Conservation (phyloP, 2,888 invertebrate species). For the Zygogramma bicolorata region DNA sequence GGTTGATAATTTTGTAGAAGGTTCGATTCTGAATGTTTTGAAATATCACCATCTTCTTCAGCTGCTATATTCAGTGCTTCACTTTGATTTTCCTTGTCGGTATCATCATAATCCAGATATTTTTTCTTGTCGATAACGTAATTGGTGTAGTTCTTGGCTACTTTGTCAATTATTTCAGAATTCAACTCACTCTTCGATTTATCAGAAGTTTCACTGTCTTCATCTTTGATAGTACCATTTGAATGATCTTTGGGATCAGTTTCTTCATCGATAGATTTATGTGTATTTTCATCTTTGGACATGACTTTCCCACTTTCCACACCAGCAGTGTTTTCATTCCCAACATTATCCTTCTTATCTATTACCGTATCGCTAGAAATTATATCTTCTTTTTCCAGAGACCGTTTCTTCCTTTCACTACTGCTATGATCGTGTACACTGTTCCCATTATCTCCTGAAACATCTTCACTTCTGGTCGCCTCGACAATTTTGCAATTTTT, state of each 20-base stretch:
- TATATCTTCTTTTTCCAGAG: neutral
- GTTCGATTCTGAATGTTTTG: neutral
- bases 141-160: constrained; percentile 34
- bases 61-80: neutral
- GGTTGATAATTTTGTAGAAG: neutral
- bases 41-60: neutral
- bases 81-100: neutral
- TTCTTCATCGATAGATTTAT: neutral
- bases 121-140: constrained; percentile 33
- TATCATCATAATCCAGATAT: neutral
- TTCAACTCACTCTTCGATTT: neutral
- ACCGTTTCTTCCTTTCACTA: neutral
- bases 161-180: constrained; percentile 23
- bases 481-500: neutral
- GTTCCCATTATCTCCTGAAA: too few species aligned
- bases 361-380: neutral
- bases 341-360: neutral
- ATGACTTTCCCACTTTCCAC: neutral
- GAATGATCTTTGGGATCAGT: neutral
- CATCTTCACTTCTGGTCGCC: neutral
- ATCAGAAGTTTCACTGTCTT: neutral
- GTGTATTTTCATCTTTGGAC: neutral
- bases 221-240: neutral
- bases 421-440: neutral
- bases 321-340: neutral